These are phyloP conservation scores for Amiota minor DNA, from an alignment of 2,888 invertebrate species.

Conservation along the genomic window DNA sequence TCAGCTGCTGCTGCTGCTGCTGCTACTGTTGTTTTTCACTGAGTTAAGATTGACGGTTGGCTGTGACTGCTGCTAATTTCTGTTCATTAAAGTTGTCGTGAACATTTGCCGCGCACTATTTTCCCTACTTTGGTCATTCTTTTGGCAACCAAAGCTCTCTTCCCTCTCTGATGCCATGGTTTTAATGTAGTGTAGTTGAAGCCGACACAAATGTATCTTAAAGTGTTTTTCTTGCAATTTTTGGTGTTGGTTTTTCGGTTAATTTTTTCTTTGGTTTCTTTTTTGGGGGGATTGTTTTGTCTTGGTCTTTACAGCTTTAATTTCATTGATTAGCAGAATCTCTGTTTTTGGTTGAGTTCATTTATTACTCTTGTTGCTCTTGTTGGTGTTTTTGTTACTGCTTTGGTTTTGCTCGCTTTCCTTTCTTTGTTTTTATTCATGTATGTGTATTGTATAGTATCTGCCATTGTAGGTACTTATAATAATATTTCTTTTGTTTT, in stretches of 20 bases:
- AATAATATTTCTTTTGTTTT: too few species aligned
- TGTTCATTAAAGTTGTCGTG: slow-evolving; percentile 65
- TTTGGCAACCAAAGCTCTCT: slow-evolving; percentile 17
- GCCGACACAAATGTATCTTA: slow-evolving; percentile 45
- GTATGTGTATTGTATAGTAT: slow-evolving; percentile 28
- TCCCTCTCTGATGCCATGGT: slow-evolving; percentile 3
- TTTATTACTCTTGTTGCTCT: slow-evolving; percentile 21
- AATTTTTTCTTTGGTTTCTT: slow-evolving; percentile 9
- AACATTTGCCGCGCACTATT: slow-evolving; percentile 51
- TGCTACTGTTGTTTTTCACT: slow-evolving; percentile 35
- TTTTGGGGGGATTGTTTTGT: slow-evolving; percentile 33
- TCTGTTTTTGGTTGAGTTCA: slow-evolving; percentile 35
- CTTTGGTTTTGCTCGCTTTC: slow-evolving; percentile 45
- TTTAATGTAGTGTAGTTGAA: too few species aligned
- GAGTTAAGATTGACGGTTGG: slow-evolving; percentile 6
- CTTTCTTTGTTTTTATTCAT: slow-evolving; percentile 50
- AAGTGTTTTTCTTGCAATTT: slow-evolving; percentile 47
- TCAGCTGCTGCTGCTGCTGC: not conserved
- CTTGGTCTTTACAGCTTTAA: slow-evolving; percentile 55
- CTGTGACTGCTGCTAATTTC: slow-evolving; percentile 59
- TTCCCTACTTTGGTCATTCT: slow-evolving; percentile 20
- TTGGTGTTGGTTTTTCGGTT: slow-evolving; percentile 44
- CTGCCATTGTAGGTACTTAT: slow-evolving; percentile 24
- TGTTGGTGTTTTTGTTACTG: slow-evolving; percentile 39
- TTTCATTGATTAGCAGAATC: slow-evolving; percentile 71